Percentiles rank a stretch among this genome's conserved stretches.
Conservation (phyloP, 2,113 vertebrate genomes). For the Peromyscus leucopus region DNA sequence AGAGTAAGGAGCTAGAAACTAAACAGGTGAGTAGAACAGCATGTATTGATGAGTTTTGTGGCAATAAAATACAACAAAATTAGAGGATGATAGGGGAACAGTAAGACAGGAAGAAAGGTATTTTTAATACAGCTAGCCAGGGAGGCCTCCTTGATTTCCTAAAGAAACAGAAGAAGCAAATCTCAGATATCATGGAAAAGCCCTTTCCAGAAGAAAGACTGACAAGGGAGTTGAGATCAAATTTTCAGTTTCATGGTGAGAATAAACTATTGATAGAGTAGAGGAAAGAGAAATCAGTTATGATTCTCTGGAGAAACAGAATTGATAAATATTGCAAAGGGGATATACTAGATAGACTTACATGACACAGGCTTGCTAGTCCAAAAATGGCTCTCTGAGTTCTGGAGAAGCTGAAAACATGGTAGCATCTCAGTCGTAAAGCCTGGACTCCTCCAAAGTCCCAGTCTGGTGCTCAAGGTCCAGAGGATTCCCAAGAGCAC, state of each 20-base stretch:
- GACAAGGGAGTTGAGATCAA: not conserved
- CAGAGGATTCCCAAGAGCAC: not conserved
- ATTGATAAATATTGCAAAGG: not conserved
- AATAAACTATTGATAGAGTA: not conserved
- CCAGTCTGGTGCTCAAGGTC: not conserved
- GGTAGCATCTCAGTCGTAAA: not conserved
- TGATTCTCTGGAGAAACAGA: not conserved
- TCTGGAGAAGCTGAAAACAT: not conserved
- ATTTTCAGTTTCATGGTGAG: not conserved
- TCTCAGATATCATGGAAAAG: not conserved
- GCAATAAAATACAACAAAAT: not conserved
- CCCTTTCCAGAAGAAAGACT: not conserved
- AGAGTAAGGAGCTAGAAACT: slow-evolving; percentile 19
- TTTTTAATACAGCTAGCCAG: not conserved
- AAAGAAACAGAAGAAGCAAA: not conserved
- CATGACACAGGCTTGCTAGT: not conserved
- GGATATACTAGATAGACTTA: not conserved
- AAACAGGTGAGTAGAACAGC: not conserved
- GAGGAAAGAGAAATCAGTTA: not conserved
- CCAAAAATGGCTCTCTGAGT: not conserved
- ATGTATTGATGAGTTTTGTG: not conserved
- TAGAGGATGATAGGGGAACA: not conserved
- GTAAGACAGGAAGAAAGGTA: rapidly evolving
- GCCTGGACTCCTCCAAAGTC: not conserved
- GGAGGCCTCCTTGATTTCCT: not conserved